Base-by-base conservation (phyloP, 2,888 invertebrate species). In the Antheraea assamensis region DNA sequence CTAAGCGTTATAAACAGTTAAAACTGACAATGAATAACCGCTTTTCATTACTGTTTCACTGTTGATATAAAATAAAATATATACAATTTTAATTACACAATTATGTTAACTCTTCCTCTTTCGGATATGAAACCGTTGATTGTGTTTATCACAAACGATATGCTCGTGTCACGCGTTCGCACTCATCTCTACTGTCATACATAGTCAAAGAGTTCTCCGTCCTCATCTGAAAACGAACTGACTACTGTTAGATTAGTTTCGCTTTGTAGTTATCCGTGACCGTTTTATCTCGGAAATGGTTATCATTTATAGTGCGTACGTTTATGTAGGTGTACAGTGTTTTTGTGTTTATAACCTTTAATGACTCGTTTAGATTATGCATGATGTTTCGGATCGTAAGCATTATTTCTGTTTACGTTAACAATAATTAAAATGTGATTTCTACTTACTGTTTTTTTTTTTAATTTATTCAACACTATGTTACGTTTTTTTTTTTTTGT, bases 141-240 rank as follows among this genome's bases (percentile, higher is more conserved):
- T 19, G 35, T 52, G 24, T 70, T 73, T 52, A 42, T 30, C 42
- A 73, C 55, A 58, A 30, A n/a, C 42, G 42, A 27, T 73, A n/a
- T 47, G 35, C 24, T 52, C 24, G 19, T 70, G 78, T 80, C 76
- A 80, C 81, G 81, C 82, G 81, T 81, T 81, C 78, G 77, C 74
- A 75, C 75, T 75, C 77, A 76, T 71, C 55, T 71, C 55, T 77
- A 76, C 74, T 64, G 10, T 17, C 27, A 5, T 30, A 77, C 70
- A 72, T 74, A 74, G 74, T 78, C 76, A 73, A 76, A 68, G 70
- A 78, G 77, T 78, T 88, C 10, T 84, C 88, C 87, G 85, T 88
- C 81, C 82, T 82, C 82, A 79, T 80, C 82, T 86, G 86, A 87
- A 87, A 87, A 85, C 82, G 85, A 84, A 85, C 79, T 78, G 81